phyloP scores from a whole-genome alignment of 2,113 vertebrate genomes.

The Emydura subglobosa region DNA sequence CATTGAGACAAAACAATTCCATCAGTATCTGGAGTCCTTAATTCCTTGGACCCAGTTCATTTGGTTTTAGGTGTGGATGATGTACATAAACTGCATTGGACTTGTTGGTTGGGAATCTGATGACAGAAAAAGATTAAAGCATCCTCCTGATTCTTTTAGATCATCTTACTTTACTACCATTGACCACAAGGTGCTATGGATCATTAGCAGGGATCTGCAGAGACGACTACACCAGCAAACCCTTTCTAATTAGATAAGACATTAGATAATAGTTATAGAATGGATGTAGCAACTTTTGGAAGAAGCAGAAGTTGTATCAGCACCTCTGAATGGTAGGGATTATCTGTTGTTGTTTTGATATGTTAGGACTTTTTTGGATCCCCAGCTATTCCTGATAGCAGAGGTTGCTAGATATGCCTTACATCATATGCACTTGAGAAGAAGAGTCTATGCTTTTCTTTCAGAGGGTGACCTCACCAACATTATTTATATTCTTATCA shows the following conservation, averaged over 20 bases:
- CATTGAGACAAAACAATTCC: neutral
- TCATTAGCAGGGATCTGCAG: neutral
- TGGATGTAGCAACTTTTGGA: neutral
- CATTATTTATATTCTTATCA: neutral
- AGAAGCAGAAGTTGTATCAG: neutral
- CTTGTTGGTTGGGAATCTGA: neutral
- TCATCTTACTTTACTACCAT: neutral
- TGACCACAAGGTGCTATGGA: neutral
- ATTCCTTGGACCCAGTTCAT: neutral
- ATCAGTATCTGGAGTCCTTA: neutral
- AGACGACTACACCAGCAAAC: neutral
- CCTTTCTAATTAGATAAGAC: neutral
- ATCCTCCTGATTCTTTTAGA: neutral
- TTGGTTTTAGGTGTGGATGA: neutral
- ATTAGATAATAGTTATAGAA: neutral
- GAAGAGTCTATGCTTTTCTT: neutral
- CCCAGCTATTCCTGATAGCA: neutral
- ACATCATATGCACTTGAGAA: neutral
- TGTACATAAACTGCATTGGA: neutral
- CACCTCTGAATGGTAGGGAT: neutral
- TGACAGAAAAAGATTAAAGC: neutral
- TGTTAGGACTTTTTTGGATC: neutral
- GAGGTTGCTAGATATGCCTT: neutral
- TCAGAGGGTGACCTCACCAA: neutral
- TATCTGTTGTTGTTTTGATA: neutral